Conservation (phyloP, 2,113 vertebrate genomes). For the Crotalus helleri region DNA sequence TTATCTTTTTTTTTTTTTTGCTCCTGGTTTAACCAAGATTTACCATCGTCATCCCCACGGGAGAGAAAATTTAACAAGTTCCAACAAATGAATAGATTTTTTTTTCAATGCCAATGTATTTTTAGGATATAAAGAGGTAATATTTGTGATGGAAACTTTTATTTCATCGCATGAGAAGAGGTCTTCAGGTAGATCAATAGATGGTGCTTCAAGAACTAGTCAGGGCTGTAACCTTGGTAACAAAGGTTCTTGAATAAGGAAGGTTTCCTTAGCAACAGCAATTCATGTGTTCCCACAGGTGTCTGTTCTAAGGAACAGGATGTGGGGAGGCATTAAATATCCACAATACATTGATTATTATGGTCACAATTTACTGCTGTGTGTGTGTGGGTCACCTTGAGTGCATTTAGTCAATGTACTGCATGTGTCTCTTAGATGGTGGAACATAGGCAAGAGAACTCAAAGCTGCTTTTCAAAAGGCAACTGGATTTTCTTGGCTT, state of each 20-base stretch:
- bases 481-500: background rate
- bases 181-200: constrained; percentile 40
- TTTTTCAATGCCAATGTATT: constrained; percentile 35
- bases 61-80: constrained; percentile 37
- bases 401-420: background rate
- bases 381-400: background rate
- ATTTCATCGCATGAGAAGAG: constrained; percentile 49
- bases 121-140: constrained; percentile 55
- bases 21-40: constrained; percentile 47
- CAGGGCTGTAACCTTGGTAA: constrained; percentile 52
- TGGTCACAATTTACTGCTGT: background rate
- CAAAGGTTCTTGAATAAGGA: constrained; percentile 49
- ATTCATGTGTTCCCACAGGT: background rate
- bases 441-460: background rate
- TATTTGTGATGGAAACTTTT: constrained; percentile 51
- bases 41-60: constrained; percentile 3
- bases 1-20: background rate
- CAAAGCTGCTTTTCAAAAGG: background rate
- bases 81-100: constrained; percentile 48
- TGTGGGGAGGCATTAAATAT: background rate
- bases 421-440: background rate
- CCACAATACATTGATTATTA: background rate
- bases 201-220: constrained; percentile 32
- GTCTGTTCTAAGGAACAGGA: background rate
- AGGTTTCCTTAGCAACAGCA: constrained; percentile 42